These are phyloP conservation scores for Mesorhabditis sp. DNA, from an alignment of 2,888 invertebrate genomes.

Conservation along the genomic window DNA sequence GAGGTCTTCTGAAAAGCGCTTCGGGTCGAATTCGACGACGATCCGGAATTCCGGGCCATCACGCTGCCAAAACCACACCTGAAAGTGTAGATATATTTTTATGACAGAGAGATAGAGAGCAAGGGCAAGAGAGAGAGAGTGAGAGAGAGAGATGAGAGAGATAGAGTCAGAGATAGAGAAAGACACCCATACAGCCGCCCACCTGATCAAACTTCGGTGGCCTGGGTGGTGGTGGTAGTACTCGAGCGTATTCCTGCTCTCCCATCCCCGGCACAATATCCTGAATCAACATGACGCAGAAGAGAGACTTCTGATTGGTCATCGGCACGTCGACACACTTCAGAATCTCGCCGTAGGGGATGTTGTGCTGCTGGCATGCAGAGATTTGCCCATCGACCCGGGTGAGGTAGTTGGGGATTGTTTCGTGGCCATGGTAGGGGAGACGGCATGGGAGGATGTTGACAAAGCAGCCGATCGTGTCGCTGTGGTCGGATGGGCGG, in stretches of 20 bases:
- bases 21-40: conserved; percentile 1
- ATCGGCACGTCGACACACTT: not conserved
- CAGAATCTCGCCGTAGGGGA: not conserved
- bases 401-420: not conserved
- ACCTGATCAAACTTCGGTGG: not conserved
- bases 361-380: not conserved
- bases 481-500: not conserved
- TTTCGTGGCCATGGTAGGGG: not conserved
- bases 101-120: too few relatives aligned
- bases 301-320: not conserved
- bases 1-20: not conserved
- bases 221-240: not conserved
- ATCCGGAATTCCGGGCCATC: not conserved
- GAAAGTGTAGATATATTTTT: not conserved
- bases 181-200: too few relatives aligned
- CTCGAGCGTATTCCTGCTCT: not conserved
- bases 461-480: conserved; percentile 24
- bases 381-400: not conserved
- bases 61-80: not conserved
- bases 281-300: conserved; percentile 1
- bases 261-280: not conserved
- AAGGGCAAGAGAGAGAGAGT: too few relatives aligned
- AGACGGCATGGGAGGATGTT: conserved; percentile 17
- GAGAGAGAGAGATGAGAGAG: too few relatives aligned
- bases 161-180: too few relatives aligned